Evolutionary conservation across 2,797 vertebrate species (phyloP).

Genomic region (Enteromius viviparus): DNA sequence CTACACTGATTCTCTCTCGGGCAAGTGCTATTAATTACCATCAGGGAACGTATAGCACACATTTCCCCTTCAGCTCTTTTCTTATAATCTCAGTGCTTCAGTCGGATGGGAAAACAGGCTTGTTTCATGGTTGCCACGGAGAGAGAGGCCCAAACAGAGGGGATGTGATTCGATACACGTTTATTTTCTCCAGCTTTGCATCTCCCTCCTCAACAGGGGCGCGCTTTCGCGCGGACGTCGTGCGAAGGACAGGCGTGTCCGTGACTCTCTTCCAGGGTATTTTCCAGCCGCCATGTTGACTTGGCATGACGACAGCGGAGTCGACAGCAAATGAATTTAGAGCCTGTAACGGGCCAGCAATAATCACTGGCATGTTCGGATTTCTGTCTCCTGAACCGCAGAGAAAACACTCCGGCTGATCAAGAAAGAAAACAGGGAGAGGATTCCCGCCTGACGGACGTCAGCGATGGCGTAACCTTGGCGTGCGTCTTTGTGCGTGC

Average conservation of each 20-base stretch:
- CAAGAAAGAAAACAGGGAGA: conserved; percentile 57
- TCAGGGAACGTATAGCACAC: conserved; percentile 51
- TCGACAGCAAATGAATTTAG: conserved; percentile 72
- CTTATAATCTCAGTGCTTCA: conserved; percentile 35
- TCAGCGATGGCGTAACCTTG: conserved; percentile 59
- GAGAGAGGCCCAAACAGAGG: conserved; percentile 69
- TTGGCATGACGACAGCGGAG: conserved; percentile 70
- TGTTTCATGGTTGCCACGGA: conserved; percentile 76
- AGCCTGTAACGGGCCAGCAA: conserved; percentile 69
- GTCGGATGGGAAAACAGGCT: conserved; percentile 59
- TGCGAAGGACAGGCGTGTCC: conserved; percentile 65
- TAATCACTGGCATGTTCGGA: conserved; percentile 69
- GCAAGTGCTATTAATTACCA: conserved; percentile 49
- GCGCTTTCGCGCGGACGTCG: conserved; percentile 44
- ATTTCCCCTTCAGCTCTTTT: conserved; percentile 47
- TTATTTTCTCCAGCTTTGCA: conserved; percentile 65
- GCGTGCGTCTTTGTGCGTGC: conserved; percentile 3
- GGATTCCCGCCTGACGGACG: conserved; percentile 71
- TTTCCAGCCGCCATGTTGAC: conserved; percentile 71
- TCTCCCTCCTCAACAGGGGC: conserved; percentile 61
- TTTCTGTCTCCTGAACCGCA: conserved; percentile 72
- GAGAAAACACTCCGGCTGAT: conserved; percentile 66
- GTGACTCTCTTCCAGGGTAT: conserved; percentile 72
- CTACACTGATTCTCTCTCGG: too few species aligned
- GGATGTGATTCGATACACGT: conserved; percentile 65